Evolutionary conservation across 2,888 invertebrate genomes (phyloP).

Genomic region (Zygothrica quintamaculata): DNA sequence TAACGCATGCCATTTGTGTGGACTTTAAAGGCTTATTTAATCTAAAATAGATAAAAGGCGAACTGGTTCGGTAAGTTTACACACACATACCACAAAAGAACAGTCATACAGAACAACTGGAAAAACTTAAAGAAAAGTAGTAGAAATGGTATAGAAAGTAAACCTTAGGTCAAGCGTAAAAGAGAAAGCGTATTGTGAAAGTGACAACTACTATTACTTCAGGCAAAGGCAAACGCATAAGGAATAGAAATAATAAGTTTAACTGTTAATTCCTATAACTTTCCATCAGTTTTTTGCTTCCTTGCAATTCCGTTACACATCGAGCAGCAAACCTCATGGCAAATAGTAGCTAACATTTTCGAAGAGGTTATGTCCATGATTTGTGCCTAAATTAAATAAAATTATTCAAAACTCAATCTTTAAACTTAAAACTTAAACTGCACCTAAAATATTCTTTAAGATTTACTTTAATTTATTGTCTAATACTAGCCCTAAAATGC

Average conservation of each 20-base stretch:
- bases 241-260: not conserved
- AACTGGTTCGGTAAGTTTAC: constrained; percentile 51
- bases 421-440: too few relatives aligned
- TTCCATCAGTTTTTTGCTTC: constrained; percentile 4
- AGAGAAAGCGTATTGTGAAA: not conserved
- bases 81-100: too few relatives aligned
- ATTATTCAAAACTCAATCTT: not conserved
- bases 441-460: too few relatives aligned
- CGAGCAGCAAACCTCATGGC: constrained; percentile 63
- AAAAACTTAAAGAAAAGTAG: not conserved
- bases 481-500: too few relatives aligned
- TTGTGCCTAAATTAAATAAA: constrained; percentile 3
- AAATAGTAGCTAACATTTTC: not conserved
- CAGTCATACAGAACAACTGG: not conserved
- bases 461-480: too few relatives aligned
- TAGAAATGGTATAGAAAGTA: not conserved
- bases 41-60: constrained; percentile 53
- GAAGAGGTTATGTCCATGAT: constrained; percentile 60
- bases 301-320: constrained; percentile 28
- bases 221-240: too few relatives aligned
- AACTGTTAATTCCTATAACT: not conserved
- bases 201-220: not conserved
- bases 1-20: constrained; percentile 72
- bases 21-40: constrained; percentile 66
- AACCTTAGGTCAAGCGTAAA: not conserved